Percentiles rank a stretch among this genome's conserved stretches.
phyloP scores from a whole-genome alignment of 2,888 invertebrate genomes.

The Tenodera sinensis region DNA sequence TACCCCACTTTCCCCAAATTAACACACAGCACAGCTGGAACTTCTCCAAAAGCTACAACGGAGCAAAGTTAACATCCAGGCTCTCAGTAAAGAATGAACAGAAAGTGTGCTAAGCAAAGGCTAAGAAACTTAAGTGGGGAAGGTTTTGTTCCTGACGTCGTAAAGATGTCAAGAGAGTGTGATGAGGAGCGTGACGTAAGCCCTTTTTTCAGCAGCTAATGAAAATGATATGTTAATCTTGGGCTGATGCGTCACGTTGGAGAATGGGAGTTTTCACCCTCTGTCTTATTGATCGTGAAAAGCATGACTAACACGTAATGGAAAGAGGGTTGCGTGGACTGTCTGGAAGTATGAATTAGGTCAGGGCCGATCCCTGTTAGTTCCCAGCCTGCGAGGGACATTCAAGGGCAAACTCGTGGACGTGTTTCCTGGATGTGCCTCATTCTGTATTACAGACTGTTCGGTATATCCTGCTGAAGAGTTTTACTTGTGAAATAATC shows the following conservation, averaged over 20 bases:
- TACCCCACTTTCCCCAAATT: too few species aligned
- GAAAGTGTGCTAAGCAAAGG: neutral
- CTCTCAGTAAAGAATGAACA: neutral
- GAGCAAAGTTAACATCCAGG: neutral
- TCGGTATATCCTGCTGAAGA: neutral
- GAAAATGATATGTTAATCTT: neutral
- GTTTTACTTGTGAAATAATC: neutral
- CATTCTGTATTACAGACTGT: neutral
- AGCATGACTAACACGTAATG: neutral
- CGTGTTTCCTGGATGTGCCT: neutral
- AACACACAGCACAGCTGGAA: too few species aligned
- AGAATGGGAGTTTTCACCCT: neutral
- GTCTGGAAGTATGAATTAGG: neutral
- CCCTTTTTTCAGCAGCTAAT: neutral
- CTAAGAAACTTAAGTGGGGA: neutral
- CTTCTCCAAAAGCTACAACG: neutral
- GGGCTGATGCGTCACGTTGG: neutral
- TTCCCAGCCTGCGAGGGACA: neutral
- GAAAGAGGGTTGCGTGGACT: neutral
- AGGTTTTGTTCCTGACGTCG: neutral
- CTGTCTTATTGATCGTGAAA: neutral
- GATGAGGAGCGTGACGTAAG: neutral
- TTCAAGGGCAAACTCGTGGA: neutral
- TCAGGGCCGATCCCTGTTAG: neutral
- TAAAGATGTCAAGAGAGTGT: neutral